Percentiles rank a stretch among this genome's conserved stretches.
Evolutionary conservation across 2,113 vertebrate species (phyloP).

Genomic region (Tragelaphus scriptus): DNA sequence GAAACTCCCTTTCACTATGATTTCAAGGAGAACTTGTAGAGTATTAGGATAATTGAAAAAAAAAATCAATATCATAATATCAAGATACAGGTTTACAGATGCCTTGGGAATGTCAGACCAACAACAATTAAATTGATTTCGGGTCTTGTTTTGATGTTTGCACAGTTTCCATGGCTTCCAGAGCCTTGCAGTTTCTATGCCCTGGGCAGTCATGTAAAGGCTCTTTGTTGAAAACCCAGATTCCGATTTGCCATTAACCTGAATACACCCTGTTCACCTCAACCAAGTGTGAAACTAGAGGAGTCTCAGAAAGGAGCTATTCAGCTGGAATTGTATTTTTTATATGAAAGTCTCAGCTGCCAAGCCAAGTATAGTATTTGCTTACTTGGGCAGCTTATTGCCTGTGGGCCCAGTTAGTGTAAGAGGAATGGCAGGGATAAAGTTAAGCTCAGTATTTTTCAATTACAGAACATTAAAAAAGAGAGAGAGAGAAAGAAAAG

Average conservation of each 20-base stretch:
- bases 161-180: background rate
- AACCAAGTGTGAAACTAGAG: conserved; percentile 21
- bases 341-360: conserved; percentile 61
- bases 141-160: background rate
- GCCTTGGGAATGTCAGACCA: conserved; percentile 8
- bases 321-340: conserved; percentile 55
- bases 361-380: conserved; percentile 70
- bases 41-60: background rate
- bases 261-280: conserved; percentile 56
- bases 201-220: conserved; percentile 34
- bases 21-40: background rate
- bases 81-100: conserved; percentile 9
- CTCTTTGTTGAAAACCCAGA: conserved; percentile 45
- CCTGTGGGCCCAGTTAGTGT: conserved; percentile 64
- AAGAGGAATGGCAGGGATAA: conserved; percentile 50
- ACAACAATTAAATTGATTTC: background rate
- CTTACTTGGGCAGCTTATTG: conserved; percentile 66
- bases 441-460: conserved; percentile 73
- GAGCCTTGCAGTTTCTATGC: background rate
- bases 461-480: conserved; percentile 37
- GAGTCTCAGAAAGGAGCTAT: conserved; percentile 51
- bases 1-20: background rate
- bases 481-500: background rate
- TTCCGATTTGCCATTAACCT: conserved; percentile 53
- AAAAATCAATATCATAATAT: background rate